A percentile compares a stretch with the other conserved stretches of the same genome.
Evolutionary conservation across 2,888 invertebrate species (phyloP).

Genomic region (Listrodromus nycthemerus): DNA sequence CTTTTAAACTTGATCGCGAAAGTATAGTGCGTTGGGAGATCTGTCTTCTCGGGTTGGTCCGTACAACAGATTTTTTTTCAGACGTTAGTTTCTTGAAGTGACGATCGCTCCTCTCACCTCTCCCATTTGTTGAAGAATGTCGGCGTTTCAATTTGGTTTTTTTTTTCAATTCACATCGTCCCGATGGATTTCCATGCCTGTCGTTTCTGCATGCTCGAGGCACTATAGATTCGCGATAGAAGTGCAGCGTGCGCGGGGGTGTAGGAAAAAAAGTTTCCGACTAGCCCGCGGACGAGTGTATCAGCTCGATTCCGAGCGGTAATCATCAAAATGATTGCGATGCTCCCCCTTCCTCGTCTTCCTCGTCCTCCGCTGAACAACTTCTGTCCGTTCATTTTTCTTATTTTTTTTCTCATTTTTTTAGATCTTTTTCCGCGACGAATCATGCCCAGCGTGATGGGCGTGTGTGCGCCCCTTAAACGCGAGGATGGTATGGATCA

Average conservation of each 20-base stretch:
- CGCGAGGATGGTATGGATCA: slow-evolving; percentile 53
- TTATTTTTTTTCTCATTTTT: not conserved
- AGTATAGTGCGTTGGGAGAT: not conserved
- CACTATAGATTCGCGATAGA: slow-evolving; percentile 14
- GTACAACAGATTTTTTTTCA: too few relatives aligned
- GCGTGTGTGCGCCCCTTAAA: slow-evolving; percentile 65
- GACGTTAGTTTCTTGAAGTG: too few relatives aligned
- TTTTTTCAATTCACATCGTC: not conserved
- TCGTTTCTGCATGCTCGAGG: not conserved
- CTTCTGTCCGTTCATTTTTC: slow-evolving; percentile 43
- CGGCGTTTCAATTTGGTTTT: not conserved
- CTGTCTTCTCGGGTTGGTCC: not conserved
- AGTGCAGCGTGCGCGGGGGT: not conserved
- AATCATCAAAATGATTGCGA: slow-evolving; percentile 76
- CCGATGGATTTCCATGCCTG: not conserved
- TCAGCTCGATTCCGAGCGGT: slow-evolving; percentile 46
- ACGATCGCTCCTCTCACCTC: too few relatives aligned
- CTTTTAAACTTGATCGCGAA: too few relatives aligned
- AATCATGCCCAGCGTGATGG: slow-evolving; percentile 70
- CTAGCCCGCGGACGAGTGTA: not conserved
- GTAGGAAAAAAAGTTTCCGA: not conserved
- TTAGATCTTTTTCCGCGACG: slow-evolving; percentile 39
- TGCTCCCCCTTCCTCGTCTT: slow-evolving; percentile 45
- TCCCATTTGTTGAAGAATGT: not conserved
- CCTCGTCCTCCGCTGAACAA: slow-evolving; percentile 31